Conservation (phyloP, 2,113 vertebrate genomes). For the Micronisus gabar region DNA sequence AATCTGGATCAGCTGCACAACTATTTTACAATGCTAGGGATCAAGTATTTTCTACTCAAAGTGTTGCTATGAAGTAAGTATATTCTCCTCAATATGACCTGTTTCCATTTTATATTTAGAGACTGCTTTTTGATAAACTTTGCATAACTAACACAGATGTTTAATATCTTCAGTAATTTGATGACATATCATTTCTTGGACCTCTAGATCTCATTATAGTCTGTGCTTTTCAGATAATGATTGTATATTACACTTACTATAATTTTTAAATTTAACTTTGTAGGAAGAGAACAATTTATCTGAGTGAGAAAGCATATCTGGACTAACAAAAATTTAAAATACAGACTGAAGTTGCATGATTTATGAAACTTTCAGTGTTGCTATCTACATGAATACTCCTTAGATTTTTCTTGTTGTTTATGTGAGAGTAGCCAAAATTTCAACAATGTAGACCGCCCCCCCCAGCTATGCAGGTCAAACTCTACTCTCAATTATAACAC, state of each 20-base stretch:
- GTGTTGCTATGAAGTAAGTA: not conserved
- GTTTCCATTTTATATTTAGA: not conserved
- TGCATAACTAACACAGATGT: constrained; percentile 19
- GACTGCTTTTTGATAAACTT: not conserved
- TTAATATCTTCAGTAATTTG: not conserved
- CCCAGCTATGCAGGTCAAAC: not conserved
- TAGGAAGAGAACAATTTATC: not conserved
- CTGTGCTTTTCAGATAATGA: not conserved
- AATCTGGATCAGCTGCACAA: not conserved
- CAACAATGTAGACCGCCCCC: not conserved
- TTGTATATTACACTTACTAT: not conserved
- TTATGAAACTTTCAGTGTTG: not conserved
- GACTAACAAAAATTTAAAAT: not conserved
- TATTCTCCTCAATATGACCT: not conserved
- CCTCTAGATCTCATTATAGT: not conserved
- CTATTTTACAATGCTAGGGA: not conserved
- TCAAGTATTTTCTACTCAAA: not conserved
- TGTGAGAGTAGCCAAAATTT: not conserved
- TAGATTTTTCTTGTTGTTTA: not conserved
- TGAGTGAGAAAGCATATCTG: not conserved
- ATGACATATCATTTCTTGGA: not conserved
- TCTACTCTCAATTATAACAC: not conserved
- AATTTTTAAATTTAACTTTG: not conserved
- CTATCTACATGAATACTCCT: not conserved
- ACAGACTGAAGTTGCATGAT: not conserved